Base-by-base conservation (phyloP, 2,113 vertebrate species). In the Marmota monax region DNA sequence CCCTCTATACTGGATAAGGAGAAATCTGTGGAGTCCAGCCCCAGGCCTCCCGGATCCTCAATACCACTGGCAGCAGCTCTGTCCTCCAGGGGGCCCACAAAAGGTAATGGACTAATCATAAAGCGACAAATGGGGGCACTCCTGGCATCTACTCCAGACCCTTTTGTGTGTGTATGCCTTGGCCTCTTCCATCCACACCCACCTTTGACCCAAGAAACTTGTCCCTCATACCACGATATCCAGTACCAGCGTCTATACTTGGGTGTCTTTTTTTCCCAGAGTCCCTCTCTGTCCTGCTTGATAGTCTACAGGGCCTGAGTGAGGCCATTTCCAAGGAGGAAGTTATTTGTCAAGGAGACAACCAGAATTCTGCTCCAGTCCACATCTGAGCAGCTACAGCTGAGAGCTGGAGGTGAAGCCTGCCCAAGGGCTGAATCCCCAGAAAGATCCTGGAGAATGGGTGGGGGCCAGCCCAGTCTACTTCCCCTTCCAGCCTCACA, bases 241-340 rank as follows among this genome's bases (percentile, higher is more conserved):
- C 9, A 0, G 9, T 11, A 16, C 39, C 9, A 4, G 34, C 25
- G 37, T 32, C 73, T 9, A 5, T 56, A 42, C 29, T 5, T 18
- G 34, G n/a, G 10, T 6, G 3, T 73, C 85, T 91, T 76, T 86
- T 45, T 78, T 61, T 74, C 56, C 67, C 77, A 98, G 98, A 95
- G 20, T 98, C 97, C 48, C 92, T 98, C 27, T 97, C 94, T 39
- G 88, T 89, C 42, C 96, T 98, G 92, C 96, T 98, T 0, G 95
- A 98, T 32, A 97, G 97, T 85, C 97, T 98, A 34, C 98, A 98
- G 72, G 96, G 94, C 88, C 95, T 98, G 32, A 98, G 97, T 45
- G 96, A 98, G 58, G 96, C 97, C 88, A 97, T 98, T n/a, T 90
- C 97, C 78, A 84, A 70, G n/a, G 98, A 98, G 48, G 98, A 98